Base-by-base conservation (phyloP, 2,113 vertebrate genomes). In the Vombatus ursinus region DNA sequence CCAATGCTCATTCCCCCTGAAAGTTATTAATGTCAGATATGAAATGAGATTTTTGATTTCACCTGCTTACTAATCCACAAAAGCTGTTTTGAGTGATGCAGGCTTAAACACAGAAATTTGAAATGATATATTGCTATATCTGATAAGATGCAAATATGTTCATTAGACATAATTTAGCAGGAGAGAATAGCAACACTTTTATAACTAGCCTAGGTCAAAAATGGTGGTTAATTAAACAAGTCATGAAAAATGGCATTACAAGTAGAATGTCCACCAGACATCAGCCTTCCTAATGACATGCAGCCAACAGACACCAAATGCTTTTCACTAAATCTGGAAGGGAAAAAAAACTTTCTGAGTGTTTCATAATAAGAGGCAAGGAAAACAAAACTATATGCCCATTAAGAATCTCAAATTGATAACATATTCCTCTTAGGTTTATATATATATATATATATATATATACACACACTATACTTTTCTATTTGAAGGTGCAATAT, bases 21-120 rank as follows among this genome's bases (percentile, higher is more conserved):
- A 99, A 99, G 98, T 99, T 99, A 99, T 99, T 99, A 99, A 99
- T 98, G 99, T 99, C 99, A 99, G 98, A 99, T 99, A 98, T 98
- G 98, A 99, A 99, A 99, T 99, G 98, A 99, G 98, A 99, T 99
- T 99, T 99, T 98, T 99, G 97, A 99, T 99, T 99, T 99, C 98
- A 99, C 99, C 98, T 99, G 98, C 98, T 99, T 98, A 97, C 98
- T 98, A 99, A 99, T 98, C 98, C 98, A 98, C 98, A 95, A 97
- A 98, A 97, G 98, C 96, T 95, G 97, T 98, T 98, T 98, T 97
- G 98, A 98, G 97, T 92, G 97, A 98, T 98, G 98, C 98, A 96
- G 97, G 97, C 98, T 98, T 98, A 98, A 98, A 98, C 68, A 96
- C 97, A 51, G 97, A 98, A 97, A 97, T 98, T 97, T 96, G 95